Conservation (phyloP, 2,797 vertebrate species). For the Garrulus glandarius region DNA sequence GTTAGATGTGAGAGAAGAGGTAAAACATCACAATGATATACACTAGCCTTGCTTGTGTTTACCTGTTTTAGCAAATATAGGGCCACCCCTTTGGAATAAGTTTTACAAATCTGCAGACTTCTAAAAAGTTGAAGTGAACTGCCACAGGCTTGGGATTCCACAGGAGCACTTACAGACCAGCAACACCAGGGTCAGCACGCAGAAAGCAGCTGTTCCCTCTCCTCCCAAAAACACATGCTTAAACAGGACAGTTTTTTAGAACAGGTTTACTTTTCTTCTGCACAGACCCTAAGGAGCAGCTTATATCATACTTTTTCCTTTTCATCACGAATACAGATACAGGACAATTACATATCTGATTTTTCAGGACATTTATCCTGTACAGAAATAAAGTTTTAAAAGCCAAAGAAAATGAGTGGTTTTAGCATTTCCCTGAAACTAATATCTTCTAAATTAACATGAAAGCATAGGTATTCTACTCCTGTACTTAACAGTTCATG, state of each 20-base stretch:
- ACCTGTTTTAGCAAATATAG: neutral
- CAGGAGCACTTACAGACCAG: neutral
- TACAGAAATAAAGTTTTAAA: neutral
- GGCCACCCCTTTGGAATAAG: neutral
- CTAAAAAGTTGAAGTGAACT: neutral
- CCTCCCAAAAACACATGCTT: neutral
- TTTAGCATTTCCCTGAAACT: neutral
- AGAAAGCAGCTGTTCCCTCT: neutral
- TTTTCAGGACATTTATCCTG: neutral
- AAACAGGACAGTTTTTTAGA: neutral
- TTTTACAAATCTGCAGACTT: neutral
- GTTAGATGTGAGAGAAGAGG: neutral
- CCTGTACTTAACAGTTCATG: slow-evolving; percentile 74
- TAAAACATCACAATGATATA: neutral
- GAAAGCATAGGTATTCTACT: neutral
- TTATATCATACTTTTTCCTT: neutral
- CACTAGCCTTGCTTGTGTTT: neutral
- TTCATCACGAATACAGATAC: neutral
- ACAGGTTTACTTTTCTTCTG: neutral
- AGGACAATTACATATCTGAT: neutral
- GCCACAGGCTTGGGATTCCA: neutral
- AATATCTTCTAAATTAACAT: neutral
- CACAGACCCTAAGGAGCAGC: neutral
- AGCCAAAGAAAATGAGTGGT: neutral
- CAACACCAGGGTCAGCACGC: neutral